A percentile compares a stretch with the other conserved stretches of the same genome.
Evolutionary conservation across 2,797 vertebrate species (phyloP).

Genomic region (Acanthis flammea): DNA sequence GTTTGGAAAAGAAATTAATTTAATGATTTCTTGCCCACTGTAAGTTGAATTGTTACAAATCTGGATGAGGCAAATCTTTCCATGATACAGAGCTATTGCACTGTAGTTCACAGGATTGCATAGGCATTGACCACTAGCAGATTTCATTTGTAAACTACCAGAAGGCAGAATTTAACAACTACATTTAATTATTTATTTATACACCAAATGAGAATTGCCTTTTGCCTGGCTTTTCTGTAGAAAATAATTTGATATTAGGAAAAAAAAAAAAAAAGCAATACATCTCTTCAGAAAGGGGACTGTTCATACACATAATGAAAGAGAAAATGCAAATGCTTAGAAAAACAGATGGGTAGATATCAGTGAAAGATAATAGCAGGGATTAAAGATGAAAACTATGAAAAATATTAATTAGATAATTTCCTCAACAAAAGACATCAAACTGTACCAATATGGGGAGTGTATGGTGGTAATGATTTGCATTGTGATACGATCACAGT

Average conservation of each 20-base stretch:
- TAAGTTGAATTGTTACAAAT: not conserved
- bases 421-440: constrained; percentile 33
- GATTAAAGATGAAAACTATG: constrained; percentile 36
- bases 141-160: not conserved
- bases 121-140: not conserved
- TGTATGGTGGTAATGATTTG: constrained; percentile 1
- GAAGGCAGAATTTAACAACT: not conserved
- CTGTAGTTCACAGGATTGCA: not conserved
- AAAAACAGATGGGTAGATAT: constrained; percentile 26
- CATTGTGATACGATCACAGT: not conserved
- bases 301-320: not conserved
- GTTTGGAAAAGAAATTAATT: not conserved
- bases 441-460: constrained; percentile 1
- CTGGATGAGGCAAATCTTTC: not conserved
- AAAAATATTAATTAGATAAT: constrained; percentile 49
- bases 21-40: not conserved
- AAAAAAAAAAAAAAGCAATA: not conserved
- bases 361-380: not conserved
- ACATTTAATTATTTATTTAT: not conserved
- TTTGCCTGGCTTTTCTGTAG: not conserved
- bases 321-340: not conserved
- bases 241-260: not conserved
- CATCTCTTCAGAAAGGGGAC: not conserved
- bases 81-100: not conserved
- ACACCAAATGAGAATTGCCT: not conserved